phyloP scores from a whole-genome alignment of 2,113 vertebrate species.

The Pseudonaja textilis region DNA sequence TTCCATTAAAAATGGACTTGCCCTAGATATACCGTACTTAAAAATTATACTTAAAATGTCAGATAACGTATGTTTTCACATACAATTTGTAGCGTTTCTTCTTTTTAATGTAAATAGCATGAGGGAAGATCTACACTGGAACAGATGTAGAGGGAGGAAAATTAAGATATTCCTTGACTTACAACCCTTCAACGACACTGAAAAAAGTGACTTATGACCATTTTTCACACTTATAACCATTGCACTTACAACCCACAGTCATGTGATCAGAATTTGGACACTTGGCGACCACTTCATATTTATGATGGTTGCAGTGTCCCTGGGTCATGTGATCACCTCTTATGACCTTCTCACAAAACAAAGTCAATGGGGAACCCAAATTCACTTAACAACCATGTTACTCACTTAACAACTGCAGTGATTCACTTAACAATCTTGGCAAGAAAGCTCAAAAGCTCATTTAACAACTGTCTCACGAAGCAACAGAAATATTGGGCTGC shows the following conservation, averaged over 20 bases:
- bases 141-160: background rate
- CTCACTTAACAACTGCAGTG: background rate
- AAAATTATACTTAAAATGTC: background rate
- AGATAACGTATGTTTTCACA: background rate
- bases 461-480: background rate
- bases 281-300: background rate
- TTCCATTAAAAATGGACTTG: background rate
- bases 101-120: background rate
- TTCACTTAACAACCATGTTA: background rate
- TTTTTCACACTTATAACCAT: background rate
- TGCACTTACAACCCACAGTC: background rate
- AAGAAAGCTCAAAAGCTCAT: background rate
- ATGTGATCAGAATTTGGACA: background rate
- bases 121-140: background rate
- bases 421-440: background rate
- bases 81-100: background rate
- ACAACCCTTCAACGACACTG: no score
- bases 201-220: background rate
- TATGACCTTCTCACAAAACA: background rate
- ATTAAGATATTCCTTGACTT: no score
- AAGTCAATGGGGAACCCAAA: background rate
- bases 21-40: background rate
- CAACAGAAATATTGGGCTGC: background rate
- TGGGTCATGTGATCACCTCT: background rate
- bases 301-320: background rate